phyloP scores from a whole-genome alignment of 2,113 vertebrate genomes.

The Pelecanus crispus region DNA sequence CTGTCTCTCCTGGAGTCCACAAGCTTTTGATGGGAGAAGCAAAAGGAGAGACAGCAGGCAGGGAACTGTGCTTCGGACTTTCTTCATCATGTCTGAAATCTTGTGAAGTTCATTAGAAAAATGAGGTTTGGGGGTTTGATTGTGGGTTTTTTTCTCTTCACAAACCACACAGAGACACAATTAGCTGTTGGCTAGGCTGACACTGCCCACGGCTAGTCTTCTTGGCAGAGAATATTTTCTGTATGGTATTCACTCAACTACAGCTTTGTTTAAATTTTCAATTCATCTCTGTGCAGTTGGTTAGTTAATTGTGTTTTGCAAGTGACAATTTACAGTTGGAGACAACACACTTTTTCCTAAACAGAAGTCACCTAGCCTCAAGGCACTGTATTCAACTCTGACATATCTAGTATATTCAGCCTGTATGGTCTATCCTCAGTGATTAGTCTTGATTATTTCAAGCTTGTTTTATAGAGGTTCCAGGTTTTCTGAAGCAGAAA shows the following conservation, averaged over 20 bases:
- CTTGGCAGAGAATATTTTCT: background rate
- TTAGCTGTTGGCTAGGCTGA: background rate
- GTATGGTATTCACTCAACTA: background rate
- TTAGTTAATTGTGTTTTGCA: background rate
- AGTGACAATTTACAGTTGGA: background rate
- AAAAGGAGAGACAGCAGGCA: background rate
- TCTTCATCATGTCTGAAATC: background rate
- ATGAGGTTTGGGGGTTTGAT: background rate
- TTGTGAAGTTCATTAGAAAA: background rate
- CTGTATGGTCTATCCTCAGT: background rate
- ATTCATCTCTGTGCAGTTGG: background rate
- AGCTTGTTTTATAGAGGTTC: background rate
- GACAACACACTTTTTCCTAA: background rate
- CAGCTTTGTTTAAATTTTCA: background rate
- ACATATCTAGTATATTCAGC: background rate
- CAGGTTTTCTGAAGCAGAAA: background rate
- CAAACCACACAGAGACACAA: background rate
- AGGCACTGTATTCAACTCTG: background rate
- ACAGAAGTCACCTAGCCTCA: background rate
- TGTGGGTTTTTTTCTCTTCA: background rate
- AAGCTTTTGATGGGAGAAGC: background rate
- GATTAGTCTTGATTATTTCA: background rate
- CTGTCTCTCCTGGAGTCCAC: background rate
- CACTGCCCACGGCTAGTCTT: background rate
- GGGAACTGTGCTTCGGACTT: background rate